Conservation (phyloP, 2,113 vertebrate species). For the pig (Sus scrofa) region T2T-Sscrofa CM000819.6:45277501-45278000, state of each 20-base stretch:
- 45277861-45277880: not conserved
- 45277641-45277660: too few relatives aligned
- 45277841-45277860: not conserved
- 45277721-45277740: not conserved
- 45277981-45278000: fast-evolving
- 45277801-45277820: not conserved
- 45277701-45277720: not conserved
- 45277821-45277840: not conserved
- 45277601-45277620: fast-evolving
- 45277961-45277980: not conserved
- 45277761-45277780: not conserved
- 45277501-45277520: not conserved
- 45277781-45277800: not conserved
- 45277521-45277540: not conserved
- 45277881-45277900: not conserved
- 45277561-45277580: not conserved
- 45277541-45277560: too few relatives aligned
- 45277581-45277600: not conserved
- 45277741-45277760: not conserved
- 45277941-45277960: not conserved
- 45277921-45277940: not conserved
- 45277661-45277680: not conserved
- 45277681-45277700: not conserved
- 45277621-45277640: not conserved
- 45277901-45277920: not conserved